phyloP scores from a whole-genome alignment of 2,888 invertebrate species.

The Steinernema carpocapsae region DNA sequence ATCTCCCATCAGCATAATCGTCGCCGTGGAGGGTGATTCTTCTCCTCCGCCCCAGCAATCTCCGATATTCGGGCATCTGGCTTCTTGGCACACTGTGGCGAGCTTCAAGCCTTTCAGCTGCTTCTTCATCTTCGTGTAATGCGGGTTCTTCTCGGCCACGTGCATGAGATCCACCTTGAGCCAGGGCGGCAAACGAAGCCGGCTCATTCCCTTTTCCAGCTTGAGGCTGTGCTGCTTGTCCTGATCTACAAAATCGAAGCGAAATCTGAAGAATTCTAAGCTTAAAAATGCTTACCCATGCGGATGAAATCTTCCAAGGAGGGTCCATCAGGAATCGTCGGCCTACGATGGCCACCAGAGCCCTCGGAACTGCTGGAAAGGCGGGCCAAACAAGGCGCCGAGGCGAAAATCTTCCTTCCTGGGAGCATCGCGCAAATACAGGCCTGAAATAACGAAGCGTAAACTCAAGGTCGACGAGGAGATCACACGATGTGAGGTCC shows the following conservation, averaged over 20 bases:
- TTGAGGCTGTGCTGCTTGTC: slow-evolving; percentile 49
- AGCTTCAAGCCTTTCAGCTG: slow-evolving; percentile 64
- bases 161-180: slow-evolving; percentile 62
- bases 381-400: slow-evolving; percentile 7
- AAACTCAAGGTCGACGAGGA: background rate
- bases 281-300: slow-evolving; percentile 43
- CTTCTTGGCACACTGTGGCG: slow-evolving; percentile 67
- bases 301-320: slow-evolving; percentile 62
- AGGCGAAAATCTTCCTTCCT: background rate
- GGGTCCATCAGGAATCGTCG: slow-evolving; percentile 54
- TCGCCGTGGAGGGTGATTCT: slow-evolving; percentile 94
- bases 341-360: slow-evolving; percentile 29
- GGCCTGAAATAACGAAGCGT: background rate
- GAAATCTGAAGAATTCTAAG: background rate
- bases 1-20: slow-evolving; percentile 99
- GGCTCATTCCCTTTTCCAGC: slow-evolving; percentile 55
- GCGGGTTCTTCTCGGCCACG: slow-evolving; percentile 53
- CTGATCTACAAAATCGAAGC: slow-evolving; percentile 6
- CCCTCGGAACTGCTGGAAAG: slow-evolving; percentile 20
- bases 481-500: background rate
- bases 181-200: slow-evolving; percentile 66
- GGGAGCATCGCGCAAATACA: background rate
- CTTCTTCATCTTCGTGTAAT: slow-evolving; percentile 57
- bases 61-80: slow-evolving; percentile 71
- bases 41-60: slow-evolving; percentile 94